Evolutionary conservation across 2,888 invertebrate genomes (phyloP).

Genomic region (Erannis defoliaria): DNA sequence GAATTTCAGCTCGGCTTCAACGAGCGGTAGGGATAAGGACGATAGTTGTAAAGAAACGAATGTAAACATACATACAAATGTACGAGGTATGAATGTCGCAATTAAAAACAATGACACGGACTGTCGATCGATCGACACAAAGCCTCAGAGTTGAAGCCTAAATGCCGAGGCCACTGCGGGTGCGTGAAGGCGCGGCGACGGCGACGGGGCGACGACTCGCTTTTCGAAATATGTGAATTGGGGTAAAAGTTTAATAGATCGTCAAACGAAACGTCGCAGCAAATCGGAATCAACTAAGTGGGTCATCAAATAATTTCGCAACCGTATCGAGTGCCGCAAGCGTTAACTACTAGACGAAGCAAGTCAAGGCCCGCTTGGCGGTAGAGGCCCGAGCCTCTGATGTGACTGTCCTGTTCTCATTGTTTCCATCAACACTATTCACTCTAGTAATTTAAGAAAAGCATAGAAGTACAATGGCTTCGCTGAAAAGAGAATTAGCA

Average conservation of each 20-base stretch:
- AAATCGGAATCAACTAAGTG: slow-evolving; percentile 82
- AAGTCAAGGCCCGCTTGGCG: slow-evolving; percentile 76
- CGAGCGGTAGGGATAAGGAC: slow-evolving; percentile 40
- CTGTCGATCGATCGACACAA: slow-evolving; percentile 51
- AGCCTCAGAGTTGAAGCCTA: slow-evolving; percentile 50
- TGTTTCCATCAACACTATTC: slow-evolving; percentile 23
- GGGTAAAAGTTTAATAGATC: slow-evolving; percentile 70
- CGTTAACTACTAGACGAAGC: slow-evolving; percentile 81
- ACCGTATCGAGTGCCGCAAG: slow-evolving; percentile 81
- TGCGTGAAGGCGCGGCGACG: slow-evolving; percentile 50
- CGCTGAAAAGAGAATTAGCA: slow-evolving; percentile 23
- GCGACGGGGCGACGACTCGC: slow-evolving; percentile 45
- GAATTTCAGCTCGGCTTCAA: not conserved
- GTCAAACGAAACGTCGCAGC: slow-evolving; percentile 69
- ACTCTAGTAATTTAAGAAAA: slow-evolving; percentile 28
- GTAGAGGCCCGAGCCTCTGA: slow-evolving; percentile 56
- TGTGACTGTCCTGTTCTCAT: slow-evolving; percentile 30
- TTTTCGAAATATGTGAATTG: slow-evolving; percentile 66
- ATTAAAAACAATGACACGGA: slow-evolving; percentile 51
- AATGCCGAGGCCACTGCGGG: slow-evolving; percentile 56
- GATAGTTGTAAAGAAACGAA: slow-evolving; percentile 41
- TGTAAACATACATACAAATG: slow-evolving; percentile 33
- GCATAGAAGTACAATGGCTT: slow-evolving; percentile 35
- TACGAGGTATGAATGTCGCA: slow-evolving; percentile 38
- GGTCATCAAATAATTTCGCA: slow-evolving; percentile 82